Evolutionary conservation across 2,888 invertebrate species (phyloP).

Genomic region (Eilema depressum): DNA sequence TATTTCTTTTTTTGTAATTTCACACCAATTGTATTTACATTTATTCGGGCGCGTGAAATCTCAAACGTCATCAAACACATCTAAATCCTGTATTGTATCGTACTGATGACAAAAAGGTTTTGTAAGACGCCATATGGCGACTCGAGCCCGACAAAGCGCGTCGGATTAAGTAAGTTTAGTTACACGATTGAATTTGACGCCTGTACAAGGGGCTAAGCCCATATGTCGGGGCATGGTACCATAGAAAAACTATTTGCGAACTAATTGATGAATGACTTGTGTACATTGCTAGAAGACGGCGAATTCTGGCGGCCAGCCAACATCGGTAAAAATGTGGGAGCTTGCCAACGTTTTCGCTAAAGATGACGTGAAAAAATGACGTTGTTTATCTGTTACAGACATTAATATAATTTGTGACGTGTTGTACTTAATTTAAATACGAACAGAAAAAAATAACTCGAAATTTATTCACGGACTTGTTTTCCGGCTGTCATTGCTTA

Average conservation of each 20-base stretch:
- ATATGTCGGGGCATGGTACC: slow-evolving; percentile 39
- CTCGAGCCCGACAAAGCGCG: slow-evolving; percentile 63
- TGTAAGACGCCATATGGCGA: slow-evolving; percentile 82
- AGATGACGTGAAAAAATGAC: slow-evolving; percentile 38
- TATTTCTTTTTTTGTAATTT: slow-evolving; percentile 70
- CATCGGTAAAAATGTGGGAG: slow-evolving; percentile 25
- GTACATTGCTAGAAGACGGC: slow-evolving; percentile 40
- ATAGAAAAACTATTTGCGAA: slow-evolving; percentile 64
- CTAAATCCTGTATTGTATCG: slow-evolving; percentile 72
- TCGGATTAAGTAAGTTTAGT: slow-evolving; percentile 74
- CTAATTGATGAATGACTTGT: slow-evolving; percentile 67
- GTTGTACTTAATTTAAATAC: slow-evolving; percentile 2
- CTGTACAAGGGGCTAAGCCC: slow-evolving; percentile 48
- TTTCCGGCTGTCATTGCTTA: not conserved
- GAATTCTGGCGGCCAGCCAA: slow-evolving; percentile 46
- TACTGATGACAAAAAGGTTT: slow-evolving; percentile 64
- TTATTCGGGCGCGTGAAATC: slow-evolving; percentile 69
- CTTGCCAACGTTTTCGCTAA: slow-evolving; percentile 41
- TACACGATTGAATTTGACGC: slow-evolving; percentile 72
- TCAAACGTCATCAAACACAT: slow-evolving; percentile 73
- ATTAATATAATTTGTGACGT: not conserved
- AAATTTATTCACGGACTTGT: not conserved
- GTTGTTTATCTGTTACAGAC: slow-evolving; percentile 24
- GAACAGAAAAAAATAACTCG: not conserved
- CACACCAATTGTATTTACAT: slow-evolving; percentile 72